A percentile compares a stretch with the other conserved stretches of the same genome.
Evolutionary conservation across 2,113 vertebrate species (phyloP).

Genomic region (Ivindomyrus marchei): DNA sequence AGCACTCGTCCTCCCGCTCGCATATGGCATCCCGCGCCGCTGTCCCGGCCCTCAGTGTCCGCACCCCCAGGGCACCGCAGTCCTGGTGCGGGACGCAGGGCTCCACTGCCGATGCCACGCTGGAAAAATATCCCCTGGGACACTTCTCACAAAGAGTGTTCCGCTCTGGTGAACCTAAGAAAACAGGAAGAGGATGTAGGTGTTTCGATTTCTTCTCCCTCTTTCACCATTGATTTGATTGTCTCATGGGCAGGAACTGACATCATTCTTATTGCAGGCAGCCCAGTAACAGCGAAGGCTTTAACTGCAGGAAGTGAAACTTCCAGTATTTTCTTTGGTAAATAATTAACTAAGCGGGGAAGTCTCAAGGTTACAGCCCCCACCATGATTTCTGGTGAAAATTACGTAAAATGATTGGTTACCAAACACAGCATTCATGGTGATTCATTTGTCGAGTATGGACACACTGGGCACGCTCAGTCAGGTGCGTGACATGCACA

Average conservation of each 20-base stretch:
- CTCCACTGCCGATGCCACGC: constrained; percentile 65
- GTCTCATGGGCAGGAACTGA: background rate
- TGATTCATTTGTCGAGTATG: background rate
- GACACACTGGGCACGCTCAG: background rate
- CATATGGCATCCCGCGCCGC: constrained; percentile 68
- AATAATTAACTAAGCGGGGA: background rate
- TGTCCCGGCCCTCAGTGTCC: constrained; percentile 64
- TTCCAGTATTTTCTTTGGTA: background rate
- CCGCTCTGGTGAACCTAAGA: constrained; percentile 50
- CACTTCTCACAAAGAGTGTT: constrained; percentile 80
- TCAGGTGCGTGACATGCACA: background rate
- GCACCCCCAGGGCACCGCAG: constrained; percentile 69
- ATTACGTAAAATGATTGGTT: background rate
- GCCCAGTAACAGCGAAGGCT: background rate
- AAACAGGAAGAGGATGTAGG: background rate
- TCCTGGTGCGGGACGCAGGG: constrained; percentile 75
- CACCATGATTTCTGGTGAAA: background rate
- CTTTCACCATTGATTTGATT: background rate
- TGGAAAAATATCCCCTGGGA: constrained; percentile 79
- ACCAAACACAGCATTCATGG: background rate
- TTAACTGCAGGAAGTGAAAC: background rate
- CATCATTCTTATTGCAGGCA: background rate
- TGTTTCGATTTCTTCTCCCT: background rate
- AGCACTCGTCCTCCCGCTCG: constrained; percentile 56
- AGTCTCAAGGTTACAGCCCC: background rate